These are phyloP conservation scores for Hecatera dysodea DNA, from an alignment of 2,888 invertebrate genomes.

Conservation along the genomic window DNA sequence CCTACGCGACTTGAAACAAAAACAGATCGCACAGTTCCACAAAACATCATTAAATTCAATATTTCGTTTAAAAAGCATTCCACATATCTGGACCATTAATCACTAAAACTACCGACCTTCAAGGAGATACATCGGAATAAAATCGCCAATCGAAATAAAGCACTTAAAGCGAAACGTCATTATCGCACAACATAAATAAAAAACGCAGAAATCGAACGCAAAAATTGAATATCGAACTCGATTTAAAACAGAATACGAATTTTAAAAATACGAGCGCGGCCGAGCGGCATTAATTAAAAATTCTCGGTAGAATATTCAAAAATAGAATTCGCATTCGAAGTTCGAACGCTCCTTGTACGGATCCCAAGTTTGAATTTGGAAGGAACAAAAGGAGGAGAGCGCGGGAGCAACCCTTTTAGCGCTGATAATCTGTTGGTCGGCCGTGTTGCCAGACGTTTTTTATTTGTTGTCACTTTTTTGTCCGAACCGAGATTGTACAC, in stretches of 20 bases:
- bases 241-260: constrained; percentile 90
- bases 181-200: constrained; percentile 91
- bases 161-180: constrained; percentile 91
- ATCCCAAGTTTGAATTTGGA: constrained; percentile 90
- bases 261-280: constrained; percentile 89
- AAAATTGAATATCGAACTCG: constrained; percentile 90
- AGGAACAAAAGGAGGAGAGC: constrained; percentile 89
- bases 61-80: constrained; percentile 91
- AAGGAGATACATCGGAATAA: constrained; percentile 89
- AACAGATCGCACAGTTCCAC: constrained; percentile 83
- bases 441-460: constrained; percentile 88
- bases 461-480: constrained; percentile 91
- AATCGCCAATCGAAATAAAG: constrained; percentile 91
- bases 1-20: constrained; percentile 81
- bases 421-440: constrained; percentile 91
- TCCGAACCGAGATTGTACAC: constrained; percentile 90
- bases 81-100: constrained; percentile 90
- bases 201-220: constrained; percentile 89
- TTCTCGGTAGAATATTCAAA: constrained; percentile 91
- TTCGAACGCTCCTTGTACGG: constrained; percentile 91
- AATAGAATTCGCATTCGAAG: constrained; percentile 91
- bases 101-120: constrained; percentile 91
- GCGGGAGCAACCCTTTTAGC: constrained; percentile 91
- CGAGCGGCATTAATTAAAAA: constrained; percentile 91
- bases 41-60: constrained; percentile 90